Percentiles rank a stretch among this genome's conserved stretches.
These are phyloP conservation scores for Rhyacichthys aspro DNA, from an alignment of 2,797 vertebrate species.

Conservation along the genomic window DNA sequence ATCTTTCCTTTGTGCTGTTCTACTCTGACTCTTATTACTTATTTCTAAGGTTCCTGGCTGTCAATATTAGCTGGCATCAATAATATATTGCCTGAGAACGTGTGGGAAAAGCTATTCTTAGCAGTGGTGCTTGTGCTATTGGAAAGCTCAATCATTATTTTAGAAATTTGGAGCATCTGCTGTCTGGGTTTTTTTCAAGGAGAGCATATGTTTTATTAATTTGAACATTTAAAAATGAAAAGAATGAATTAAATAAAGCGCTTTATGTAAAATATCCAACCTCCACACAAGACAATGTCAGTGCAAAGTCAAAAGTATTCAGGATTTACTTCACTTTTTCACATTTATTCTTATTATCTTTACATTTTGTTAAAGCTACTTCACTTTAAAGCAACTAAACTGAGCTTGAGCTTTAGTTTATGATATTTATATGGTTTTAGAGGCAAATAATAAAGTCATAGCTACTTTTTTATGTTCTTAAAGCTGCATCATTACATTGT, in stretches of 20 bases:
- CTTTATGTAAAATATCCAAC: not conserved
- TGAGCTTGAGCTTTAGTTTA: no score
- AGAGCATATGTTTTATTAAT: conserved; percentile 14
- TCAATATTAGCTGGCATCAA: conserved; percentile 36
- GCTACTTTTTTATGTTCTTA: no score
- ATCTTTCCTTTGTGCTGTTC: conserved; percentile 15
- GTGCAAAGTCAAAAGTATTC: no score
- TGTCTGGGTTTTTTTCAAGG: conserved; percentile 6
- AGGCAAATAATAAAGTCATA: no score
- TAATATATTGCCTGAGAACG: conserved; percentile 32
- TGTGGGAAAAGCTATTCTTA: conserved; percentile 36
- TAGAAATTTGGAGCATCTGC: conserved; percentile 35
- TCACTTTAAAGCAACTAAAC: no score
- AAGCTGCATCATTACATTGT: no score
- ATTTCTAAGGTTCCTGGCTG: conserved; percentile 33
- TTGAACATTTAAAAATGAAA: conserved; percentile 2
- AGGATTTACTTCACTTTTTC: no score
- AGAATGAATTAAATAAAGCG: not conserved
- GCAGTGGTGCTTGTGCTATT: not conserved
- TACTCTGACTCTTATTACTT: conserved; percentile 17
- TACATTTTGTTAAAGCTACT: no score
- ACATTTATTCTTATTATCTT: no score
- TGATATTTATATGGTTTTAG: no score
- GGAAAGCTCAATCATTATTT: conserved; percentile 37
- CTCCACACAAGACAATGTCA: no score